Conservation (phyloP, 2,888 invertebrate species). For the Epirrhoe alternata region DNA sequence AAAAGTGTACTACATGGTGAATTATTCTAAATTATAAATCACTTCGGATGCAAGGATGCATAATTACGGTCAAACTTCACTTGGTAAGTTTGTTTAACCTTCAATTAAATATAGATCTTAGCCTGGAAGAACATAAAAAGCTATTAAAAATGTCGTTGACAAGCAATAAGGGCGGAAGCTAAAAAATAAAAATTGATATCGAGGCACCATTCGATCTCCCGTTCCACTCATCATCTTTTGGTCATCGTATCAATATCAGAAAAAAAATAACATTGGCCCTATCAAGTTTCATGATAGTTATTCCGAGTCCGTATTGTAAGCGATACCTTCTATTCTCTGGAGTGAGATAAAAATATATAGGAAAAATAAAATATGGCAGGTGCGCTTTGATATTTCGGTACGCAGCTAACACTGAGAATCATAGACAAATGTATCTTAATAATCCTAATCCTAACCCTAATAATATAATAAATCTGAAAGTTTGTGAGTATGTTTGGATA, state of each 20-base stretch:
- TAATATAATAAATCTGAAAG: no score
- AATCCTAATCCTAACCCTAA: no score
- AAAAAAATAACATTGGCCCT: constrained; percentile 18
- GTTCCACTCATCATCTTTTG: constrained; percentile 15
- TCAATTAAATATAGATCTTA: no score
- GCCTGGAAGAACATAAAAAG: no score
- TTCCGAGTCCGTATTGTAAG: constrained; percentile 21
- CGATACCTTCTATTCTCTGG: constrained; percentile 21
- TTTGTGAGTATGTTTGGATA: no score
- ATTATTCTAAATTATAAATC: no score
- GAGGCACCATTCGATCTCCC: background rate
- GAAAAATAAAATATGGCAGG: constrained; percentile 22
- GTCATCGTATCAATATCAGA: constrained; percentile 22
- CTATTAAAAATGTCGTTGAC: no score
- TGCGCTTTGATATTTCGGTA: background rate
- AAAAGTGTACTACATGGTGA: no score
- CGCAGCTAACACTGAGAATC: background rate
- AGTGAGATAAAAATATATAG: constrained; percentile 29
- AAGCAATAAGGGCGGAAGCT: background rate
- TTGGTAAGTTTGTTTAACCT: no score
- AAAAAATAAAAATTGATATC: background rate
- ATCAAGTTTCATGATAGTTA: constrained; percentile 29
- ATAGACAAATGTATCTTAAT: no score
- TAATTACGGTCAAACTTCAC: no score
- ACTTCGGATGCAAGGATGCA: no score